phyloP scores from a whole-genome alignment of 2,113 vertebrate species.

The Pelmatolapia mariae region DNA sequence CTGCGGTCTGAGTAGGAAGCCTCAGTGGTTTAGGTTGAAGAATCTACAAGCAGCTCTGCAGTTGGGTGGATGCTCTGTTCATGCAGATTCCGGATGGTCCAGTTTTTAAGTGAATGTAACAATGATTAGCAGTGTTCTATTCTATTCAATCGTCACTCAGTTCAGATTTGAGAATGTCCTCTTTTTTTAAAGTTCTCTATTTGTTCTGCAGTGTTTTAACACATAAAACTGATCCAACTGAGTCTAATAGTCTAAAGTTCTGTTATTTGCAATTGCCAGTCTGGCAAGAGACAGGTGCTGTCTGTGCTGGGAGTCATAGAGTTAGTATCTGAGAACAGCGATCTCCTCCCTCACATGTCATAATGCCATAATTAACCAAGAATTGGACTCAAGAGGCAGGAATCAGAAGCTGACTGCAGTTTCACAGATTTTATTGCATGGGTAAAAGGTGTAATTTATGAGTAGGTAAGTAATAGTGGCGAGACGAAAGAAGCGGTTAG shows the following conservation, averaged over 20 bases:
- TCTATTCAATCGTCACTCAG: not conserved
- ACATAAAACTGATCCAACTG: not conserved
- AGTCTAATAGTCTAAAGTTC: not conserved
- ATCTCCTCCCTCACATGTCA: not conserved
- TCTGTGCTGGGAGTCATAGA: not conserved
- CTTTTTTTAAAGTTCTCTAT: not conserved
- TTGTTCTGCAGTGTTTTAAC: not conserved
- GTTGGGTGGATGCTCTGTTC: not conserved
- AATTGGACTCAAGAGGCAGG: not conserved
- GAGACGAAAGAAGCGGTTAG: not conserved
- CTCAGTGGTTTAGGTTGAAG: not conserved
- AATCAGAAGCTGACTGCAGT: not conserved
- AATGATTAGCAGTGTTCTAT: not conserved
- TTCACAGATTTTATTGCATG: not conserved
- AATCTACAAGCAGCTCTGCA: not conserved
- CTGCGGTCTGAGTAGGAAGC: not conserved
- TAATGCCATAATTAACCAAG: not conserved
- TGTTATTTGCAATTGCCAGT: not conserved
- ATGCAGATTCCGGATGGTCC: not conserved
- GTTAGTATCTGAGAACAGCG: not conserved
- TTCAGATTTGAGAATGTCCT: not conserved
- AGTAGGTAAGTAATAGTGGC: not conserved
- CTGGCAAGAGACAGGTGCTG: not conserved
- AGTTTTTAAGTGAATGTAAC: not conserved
- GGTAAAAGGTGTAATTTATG: not conserved